These are phyloP conservation scores for Sphaerophoria rueppellii DNA, from an alignment of 2,888 invertebrate genomes.

Conservation along the genomic window DNA sequence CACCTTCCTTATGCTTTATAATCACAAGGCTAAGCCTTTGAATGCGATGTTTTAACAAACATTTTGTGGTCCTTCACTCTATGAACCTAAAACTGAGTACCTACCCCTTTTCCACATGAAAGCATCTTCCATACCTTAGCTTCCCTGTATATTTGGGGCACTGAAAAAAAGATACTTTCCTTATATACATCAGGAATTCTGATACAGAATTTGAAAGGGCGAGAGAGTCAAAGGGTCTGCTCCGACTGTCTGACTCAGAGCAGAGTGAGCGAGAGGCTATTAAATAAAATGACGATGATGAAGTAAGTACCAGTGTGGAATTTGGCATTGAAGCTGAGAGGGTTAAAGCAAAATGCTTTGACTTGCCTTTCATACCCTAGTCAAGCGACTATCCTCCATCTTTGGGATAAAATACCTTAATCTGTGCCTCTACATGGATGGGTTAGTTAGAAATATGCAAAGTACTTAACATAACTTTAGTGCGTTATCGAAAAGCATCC, in stretches of 20 bases:
- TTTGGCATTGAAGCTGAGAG: constrained; percentile 29
- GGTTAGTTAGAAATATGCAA: constrained; percentile 60
- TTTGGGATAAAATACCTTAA: neutral
- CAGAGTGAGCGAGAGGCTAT: constrained; percentile 11
- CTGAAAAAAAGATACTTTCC: no score
- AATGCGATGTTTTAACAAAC: constrained; percentile 60
- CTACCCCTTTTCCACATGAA: no score
- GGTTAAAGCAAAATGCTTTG: constrained; percentile 39
- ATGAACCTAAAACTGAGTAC: neutral
- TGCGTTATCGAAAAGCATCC: constrained; percentile 47
- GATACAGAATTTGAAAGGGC: no score
- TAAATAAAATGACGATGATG: constrained; percentile 10
- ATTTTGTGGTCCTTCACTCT: constrained; percentile 41
- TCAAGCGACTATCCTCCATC: neutral
- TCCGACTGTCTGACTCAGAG: no score
- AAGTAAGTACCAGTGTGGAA: constrained; percentile 19
- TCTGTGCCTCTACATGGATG: neutral
- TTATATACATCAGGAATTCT: no score
- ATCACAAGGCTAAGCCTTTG: constrained; percentile 43
- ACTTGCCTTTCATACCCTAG: constrained; percentile 23
- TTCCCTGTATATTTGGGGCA: no score
- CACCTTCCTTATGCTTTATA: constrained; percentile 34
- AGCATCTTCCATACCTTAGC: no score
- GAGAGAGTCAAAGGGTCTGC: no score
- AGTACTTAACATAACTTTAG: constrained; percentile 54